phyloP scores from a whole-genome alignment of 1,140 invertebrate species.

The Drosophila asahinai region DNA sequence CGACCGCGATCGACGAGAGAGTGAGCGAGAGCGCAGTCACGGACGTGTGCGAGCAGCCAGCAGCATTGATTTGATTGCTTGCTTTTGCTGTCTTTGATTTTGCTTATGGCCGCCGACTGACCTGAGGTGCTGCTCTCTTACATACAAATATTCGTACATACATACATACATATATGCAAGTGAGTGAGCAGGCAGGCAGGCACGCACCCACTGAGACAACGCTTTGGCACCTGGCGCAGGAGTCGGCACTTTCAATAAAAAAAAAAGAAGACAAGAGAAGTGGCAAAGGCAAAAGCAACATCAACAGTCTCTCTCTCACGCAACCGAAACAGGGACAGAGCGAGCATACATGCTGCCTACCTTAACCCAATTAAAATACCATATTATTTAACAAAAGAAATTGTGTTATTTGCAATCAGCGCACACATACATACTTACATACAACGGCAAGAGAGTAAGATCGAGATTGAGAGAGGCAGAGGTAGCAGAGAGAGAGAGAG shows the following conservation, averaged over 20 bases:
- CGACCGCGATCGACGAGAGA: slow-evolving; percentile 41
- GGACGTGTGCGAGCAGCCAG: slow-evolving; percentile 68
- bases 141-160: slow-evolving; percentile 33
- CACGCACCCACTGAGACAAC: slow-evolving; percentile 32
- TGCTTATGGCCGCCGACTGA: slow-evolving; percentile 68
- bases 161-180: slow-evolving; percentile 9
- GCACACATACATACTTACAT: slow-evolving; percentile 36
- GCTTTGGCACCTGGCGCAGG: slow-evolving; percentile 75
- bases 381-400: slow-evolving; percentile 85
- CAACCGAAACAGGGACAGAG: slow-evolving; percentile 44
- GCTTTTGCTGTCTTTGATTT: slow-evolving; percentile 73
- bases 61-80: slow-evolving; percentile 77
- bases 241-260: slow-evolving; percentile 68
- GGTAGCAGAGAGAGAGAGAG: slow-evolving; percentile 28
- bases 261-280: slow-evolving; percentile 10
- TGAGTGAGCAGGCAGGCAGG: slow-evolving; percentile 25
- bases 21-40: slow-evolving; percentile 68
- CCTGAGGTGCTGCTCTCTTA: slow-evolving; percentile 67
- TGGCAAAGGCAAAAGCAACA: slow-evolving; percentile 25
- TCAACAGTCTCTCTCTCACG: slow-evolving; percentile 7
- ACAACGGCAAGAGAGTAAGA: slow-evolving; percentile 25
- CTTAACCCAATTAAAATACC: slow-evolving; percentile 84
- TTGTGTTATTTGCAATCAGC: slow-evolving; percentile 79
- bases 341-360: slow-evolving; percentile 78
- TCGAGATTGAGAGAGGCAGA: slow-evolving; percentile 8